phyloP scores from a whole-genome alignment of 92 coral and sea anemone species.

The Zoanthus sansibaricus region DNA sequence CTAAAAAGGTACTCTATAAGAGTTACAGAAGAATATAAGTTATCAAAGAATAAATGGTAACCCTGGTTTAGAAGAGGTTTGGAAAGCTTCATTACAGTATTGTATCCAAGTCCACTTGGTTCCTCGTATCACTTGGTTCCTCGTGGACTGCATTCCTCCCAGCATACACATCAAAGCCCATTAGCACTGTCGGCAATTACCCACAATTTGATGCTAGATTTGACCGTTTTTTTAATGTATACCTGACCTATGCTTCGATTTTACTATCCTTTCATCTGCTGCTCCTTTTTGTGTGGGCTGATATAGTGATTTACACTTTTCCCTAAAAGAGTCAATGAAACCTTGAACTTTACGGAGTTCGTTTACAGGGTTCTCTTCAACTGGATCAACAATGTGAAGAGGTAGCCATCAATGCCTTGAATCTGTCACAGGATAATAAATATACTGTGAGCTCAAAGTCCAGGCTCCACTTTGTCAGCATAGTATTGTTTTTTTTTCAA shows the following conservation, averaged over 20 bases:
- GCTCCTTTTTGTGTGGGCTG: conserved; percentile 39
- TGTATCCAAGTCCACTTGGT: background rate
- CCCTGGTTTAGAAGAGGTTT: conserved; percentile 26
- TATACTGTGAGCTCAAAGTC: conserved; percentile 20
- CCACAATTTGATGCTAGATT: conserved; percentile 39
- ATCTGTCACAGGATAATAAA: conserved; percentile 20
- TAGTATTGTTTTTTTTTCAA: conserved; percentile 7
- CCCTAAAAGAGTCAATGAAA: conserved; percentile 22
- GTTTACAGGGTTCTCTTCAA: conserved; percentile 25
- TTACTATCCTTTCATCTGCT: conserved; percentile 34
- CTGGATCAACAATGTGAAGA: conserved; percentile 17
- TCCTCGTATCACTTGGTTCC: conserved; percentile 39
- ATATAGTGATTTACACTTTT: conserved; percentile 25
- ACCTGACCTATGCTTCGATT: conserved; percentile 30
- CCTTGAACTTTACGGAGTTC: conserved; percentile 16
- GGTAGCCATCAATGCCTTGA: conserved; percentile 19
- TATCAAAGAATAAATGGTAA: conserved; percentile 10
- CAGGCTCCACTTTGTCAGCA: conserved; percentile 9
- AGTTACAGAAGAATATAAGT: conserved; percentile 12
- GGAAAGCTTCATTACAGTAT: conserved; percentile 24
- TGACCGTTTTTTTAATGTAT: conserved; percentile 26
- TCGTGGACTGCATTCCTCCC: conserved; percentile 22
- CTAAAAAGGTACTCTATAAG: conserved; percentile 20
- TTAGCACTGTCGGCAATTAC: conserved; percentile 47
- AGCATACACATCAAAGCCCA: conserved; percentile 29